Evolutionary conservation across 35 echinoderm and acorn worm species (phyloP).

Genomic region (Ophioderma brevispina): DNA sequence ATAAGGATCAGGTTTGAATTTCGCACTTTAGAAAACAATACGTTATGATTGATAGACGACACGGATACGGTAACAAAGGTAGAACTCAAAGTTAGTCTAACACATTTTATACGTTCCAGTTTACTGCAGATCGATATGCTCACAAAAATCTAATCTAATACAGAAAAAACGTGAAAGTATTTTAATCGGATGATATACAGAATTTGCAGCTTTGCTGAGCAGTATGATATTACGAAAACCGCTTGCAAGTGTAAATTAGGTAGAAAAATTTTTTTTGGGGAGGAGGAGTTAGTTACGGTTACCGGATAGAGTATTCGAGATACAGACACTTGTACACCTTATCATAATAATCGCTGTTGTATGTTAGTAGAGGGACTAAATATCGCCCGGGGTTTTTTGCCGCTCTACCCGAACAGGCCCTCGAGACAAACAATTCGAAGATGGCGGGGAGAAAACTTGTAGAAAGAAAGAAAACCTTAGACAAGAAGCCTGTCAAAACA

Average conservation of each 20-base stretch:
- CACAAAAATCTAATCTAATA: not conserved
- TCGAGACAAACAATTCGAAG: not conserved
- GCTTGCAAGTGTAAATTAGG: not conserved
- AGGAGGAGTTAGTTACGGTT: not conserved
- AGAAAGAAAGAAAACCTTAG: not conserved
- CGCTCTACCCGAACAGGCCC: not conserved
- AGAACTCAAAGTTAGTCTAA: not conserved
- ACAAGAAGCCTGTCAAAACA: not conserved
- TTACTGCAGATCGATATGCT: not conserved
- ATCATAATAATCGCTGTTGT: slow-evolving; percentile 14
- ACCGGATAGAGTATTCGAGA: not conserved
- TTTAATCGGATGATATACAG: slow-evolving; percentile 1
- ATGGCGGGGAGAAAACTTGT: not conserved
- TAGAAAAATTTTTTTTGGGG: too few species aligned
- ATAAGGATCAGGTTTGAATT: not conserved
- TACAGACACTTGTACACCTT: not conserved
- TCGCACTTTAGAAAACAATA: slow-evolving; percentile 4
- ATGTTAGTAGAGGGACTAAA: not conserved
- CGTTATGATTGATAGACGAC: not conserved
- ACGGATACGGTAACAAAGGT: not conserved
- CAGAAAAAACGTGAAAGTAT: not conserved
- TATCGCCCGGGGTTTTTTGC: not conserved
- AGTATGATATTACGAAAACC: not conserved
- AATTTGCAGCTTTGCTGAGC: not conserved
- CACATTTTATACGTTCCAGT: not conserved